Conservation (phyloP, 1,140 invertebrate genomes). For the Drosophila sucinea region DNA sequence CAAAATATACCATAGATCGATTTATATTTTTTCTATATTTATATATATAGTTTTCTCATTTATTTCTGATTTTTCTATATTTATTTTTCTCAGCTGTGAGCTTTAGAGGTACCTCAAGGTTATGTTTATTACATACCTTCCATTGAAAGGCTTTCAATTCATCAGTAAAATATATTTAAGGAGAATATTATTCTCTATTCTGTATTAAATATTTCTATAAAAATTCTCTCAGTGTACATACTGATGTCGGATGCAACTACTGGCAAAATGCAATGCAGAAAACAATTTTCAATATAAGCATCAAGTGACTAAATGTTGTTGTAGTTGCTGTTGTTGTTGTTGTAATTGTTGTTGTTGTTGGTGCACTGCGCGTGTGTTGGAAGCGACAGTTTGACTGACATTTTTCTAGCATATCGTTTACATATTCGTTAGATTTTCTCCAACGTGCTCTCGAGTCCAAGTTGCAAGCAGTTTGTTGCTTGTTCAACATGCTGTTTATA, state of each 20-base stretch:
- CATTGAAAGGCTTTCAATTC: no score
- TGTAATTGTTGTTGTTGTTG: conserved; percentile 36
- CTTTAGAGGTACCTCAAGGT: no score
- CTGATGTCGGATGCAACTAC: conserved; percentile 66
- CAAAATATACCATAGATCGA: no score
- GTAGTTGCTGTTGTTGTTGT: conserved; percentile 38
- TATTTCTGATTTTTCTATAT: no score
- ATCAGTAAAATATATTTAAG: no score
- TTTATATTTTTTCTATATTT: no score
- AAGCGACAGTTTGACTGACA: conserved; percentile 83
- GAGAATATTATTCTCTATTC: no score
- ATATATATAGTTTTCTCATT: no score
- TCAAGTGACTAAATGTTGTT: conserved; percentile 76
- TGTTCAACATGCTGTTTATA: conserved; percentile 75
- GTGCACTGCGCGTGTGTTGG: conserved; percentile 73
- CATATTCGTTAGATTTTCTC: conserved; percentile 77
- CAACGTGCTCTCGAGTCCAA: conserved; percentile 49
- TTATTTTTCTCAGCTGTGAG: no score
- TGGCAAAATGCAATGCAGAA: conserved; percentile 72
- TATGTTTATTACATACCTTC: no score
- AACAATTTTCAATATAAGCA: conserved; percentile 82
- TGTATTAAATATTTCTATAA: no score
- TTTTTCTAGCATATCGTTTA: conserved; percentile 83
- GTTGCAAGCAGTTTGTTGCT: conserved; percentile 19
- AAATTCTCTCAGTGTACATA: conserved; percentile 37